Base-by-base conservation (phyloP, 2,888 invertebrate species). In the Augochlorella aurata region DNA sequence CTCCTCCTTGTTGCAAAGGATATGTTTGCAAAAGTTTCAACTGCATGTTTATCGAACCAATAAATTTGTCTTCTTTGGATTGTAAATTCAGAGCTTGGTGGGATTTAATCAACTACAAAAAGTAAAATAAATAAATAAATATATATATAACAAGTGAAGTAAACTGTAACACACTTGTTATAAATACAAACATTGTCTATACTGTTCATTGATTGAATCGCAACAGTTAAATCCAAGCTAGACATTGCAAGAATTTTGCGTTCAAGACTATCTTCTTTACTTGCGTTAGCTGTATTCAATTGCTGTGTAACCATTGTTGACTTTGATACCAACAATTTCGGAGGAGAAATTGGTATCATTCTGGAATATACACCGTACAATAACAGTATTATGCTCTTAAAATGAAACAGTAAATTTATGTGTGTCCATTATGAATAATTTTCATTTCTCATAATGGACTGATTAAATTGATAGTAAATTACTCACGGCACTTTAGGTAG, bases 131-230 rank as follows among this genome's bases (percentile, higher is more conserved):
- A 10, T 18, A 47, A 4, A 52, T 45, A 24, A 21, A 50, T n/a
- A 47, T 8, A 29, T 2, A 14, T 18, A 24, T 50, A 61, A 12
- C 16, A 61, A 58, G 52, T 45, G 12, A 61, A 29, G 44, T 50
- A 29, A 74, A n/a, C 65, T 12, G 16, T 58, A 45, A 66, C 18
- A 54, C 29, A 9, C 29, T 38, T 49, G 45, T 71, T 50, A 1
- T 8, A 52, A 72, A 71, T 87, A 90, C 91, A 74, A 81, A 97
- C 95, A 84, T 95, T 95, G 77, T 97, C 96, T 88, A 97, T 95
- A 90, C 96, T 95, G 0, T 95, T 95, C 81, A 97, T 94, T 0
- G 97, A 97, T 83, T 96, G 94, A 82, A 95, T 94, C 65, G 96
- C 95, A 68, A 94, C 94, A 10, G 95, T 93, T 12, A 96, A 94